Evolutionary conservation across 2,113 vertebrate genomes (phyloP), one percentile per base, ranked within the genome.

Genomic region (Gymnorhina tibicen): DNA sequence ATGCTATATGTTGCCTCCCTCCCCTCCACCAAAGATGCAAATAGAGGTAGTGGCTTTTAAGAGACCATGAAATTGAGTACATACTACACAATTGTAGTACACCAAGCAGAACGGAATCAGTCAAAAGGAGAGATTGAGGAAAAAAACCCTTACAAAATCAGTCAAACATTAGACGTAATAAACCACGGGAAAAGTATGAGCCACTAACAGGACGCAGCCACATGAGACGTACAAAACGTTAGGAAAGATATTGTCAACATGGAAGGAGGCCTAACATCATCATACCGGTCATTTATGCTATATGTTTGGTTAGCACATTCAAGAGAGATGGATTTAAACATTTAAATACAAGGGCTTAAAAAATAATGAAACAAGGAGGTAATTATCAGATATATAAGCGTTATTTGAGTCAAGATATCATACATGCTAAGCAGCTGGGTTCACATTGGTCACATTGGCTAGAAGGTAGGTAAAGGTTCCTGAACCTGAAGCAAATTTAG

Each of bases 1-100:
- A 70, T 2, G 2, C 27, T 55, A 22, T 12, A 9, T 18, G 17
- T 5, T 49, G 3, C 12, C 10, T 16, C 20, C 24, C 6, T 42
- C 0, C 2, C 3, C 2, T n/a, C n/a, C n/a, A n/a, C 3, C 6
- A 62, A 56, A 66, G 8, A 33, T 66, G 35, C 46, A 66, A 39
- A 27, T 9, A 79, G 23, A 70, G 3, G 10, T 35, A 27, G 5
- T 10, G 33, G 9, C 16, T 70, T 94, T 85, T 23, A 60, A 72
- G 37, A 75, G 42, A 67, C 27, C 18, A 26, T 17, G 37, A 72
- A 80, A 76, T 3, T 47, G 26, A 83, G 13, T 62, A 56, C 11
- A 32, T 52, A n/a, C 6, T 32, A 47, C 18, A 18, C 28, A 86
- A 27, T 28, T 62, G 19, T 3, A n/a, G 37, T 11, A 72, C 3